Evolutionary conservation across 2,888 invertebrate genomes (phyloP), one percentile per base, ranked within the genome.

Genomic region (Acrobasis suavella): DNA sequence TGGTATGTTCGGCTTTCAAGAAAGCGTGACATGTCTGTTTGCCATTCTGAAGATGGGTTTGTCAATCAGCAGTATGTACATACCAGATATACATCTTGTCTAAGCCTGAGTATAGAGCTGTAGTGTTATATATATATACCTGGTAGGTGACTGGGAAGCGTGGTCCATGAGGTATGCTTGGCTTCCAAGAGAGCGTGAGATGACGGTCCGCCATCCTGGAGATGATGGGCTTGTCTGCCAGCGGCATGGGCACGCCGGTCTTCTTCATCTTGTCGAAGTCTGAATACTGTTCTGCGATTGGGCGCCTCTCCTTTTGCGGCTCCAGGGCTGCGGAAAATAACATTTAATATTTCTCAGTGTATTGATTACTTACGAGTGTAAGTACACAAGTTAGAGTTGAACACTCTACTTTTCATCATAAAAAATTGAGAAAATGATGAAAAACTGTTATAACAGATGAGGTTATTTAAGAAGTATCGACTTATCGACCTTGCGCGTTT

Each of bases 111-210:
- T 22, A 2, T 22, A 22, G 2, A 22, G 22, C 22, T 22, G 22
- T 22, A 22, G 2, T 3, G 22, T 39, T 8, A 16, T 54, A 16
- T 32, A 32, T 52, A 0, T 17, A 58, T 67, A 98, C 95, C 84
- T 97, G 96, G 83, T 99, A 99, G 0, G 98, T 98, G 63, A 98
- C 97, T 0, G 98, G 98, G 75, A 96, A 95, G 55, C 96, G 94
- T 0, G 98, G 97, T 17, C 96, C 96, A 65, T 96, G 94, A 2
- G 98, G 96, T 58, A 98, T 96, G 16, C 97, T 98, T 0, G 98
- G 98, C 72, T 96, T 96, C 99, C 99, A 99, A 0, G 97, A 97
- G 10, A 99, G 92, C 0, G 97, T 97, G 65, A 98, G 94, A 64
- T 96, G 95, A 9, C 97, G 94, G 79, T 98, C 98, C 9, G 97